Conservation (phyloP, 2,113 vertebrate genomes). For the Elephantulus edwardii region DNA sequence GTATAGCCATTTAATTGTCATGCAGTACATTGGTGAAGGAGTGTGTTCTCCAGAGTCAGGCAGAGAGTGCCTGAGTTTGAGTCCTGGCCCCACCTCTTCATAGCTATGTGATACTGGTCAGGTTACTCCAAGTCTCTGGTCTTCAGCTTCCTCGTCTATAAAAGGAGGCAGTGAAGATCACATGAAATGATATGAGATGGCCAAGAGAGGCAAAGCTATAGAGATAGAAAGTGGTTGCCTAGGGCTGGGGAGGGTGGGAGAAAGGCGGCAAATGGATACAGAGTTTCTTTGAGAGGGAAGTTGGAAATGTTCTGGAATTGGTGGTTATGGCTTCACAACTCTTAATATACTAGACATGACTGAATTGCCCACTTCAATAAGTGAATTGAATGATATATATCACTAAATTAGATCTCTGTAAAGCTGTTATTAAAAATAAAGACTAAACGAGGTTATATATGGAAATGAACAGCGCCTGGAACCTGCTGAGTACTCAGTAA, state of each 20-base stretch:
- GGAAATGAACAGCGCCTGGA: slow-evolving; percentile 5
- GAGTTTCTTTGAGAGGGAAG: not conserved
- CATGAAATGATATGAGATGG: slow-evolving; percentile 46
- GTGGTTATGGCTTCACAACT: slow-evolving; percentile 22
- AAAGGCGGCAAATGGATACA: not conserved
- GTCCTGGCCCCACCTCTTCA: slow-evolving; percentile 24
- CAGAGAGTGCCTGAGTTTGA: not conserved
- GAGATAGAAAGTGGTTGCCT: slow-evolving; percentile 11
- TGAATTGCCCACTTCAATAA: slow-evolving; percentile 24
- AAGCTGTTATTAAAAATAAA: slow-evolving; percentile 12
- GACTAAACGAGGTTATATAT: slow-evolving; percentile 15
- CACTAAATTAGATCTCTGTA: slow-evolving; percentile 13
- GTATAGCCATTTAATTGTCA: not conserved
- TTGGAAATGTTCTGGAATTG: slow-evolving; percentile 1
- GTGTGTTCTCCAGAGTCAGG: not conserved
- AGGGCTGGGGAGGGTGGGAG: not conserved
- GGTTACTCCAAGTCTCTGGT: not conserved
- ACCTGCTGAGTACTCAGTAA: slow-evolving; percentile 19
- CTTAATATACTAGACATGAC: slow-evolving; percentile 31
- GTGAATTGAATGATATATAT: slow-evolving; percentile 26
- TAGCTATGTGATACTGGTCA: slow-evolving; percentile 12
- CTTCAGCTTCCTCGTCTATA: slow-evolving; percentile 44
- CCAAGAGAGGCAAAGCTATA: not conserved
- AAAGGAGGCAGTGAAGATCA: slow-evolving; percentile 27
- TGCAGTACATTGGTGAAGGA: not conserved